These are phyloP conservation scores for Meriones psammophilus DNA, from an alignment of 2,797 vertebrate species.

Conservation along the genomic window DNA sequence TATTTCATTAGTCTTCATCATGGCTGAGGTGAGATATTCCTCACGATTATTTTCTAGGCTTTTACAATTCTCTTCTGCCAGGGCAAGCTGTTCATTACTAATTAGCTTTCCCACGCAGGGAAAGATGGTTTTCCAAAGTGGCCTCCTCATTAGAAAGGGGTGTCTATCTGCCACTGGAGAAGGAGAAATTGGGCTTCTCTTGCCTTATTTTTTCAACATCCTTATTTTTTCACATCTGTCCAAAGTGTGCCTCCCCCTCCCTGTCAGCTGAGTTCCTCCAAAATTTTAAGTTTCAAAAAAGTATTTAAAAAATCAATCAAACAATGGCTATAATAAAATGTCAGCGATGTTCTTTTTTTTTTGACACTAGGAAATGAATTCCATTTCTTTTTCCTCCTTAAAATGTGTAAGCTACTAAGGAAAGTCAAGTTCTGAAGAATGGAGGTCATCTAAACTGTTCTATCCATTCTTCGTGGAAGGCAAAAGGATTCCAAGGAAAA, in stretches of 20 bases:
- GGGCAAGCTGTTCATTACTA: slow-evolving; percentile 62
- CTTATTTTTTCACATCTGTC: background rate
- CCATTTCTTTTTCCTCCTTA: slow-evolving; percentile 18
- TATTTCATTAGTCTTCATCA: slow-evolving; percentile 72
- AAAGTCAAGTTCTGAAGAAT: slow-evolving; percentile 38
- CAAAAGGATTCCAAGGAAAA: background rate
- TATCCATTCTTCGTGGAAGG: background rate
- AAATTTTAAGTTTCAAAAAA: slow-evolving; percentile 52
- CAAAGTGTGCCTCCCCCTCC: background rate
- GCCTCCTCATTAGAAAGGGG: slow-evolving; percentile 16
- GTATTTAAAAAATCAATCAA: background rate
- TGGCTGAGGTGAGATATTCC: slow-evolving; percentile 51
- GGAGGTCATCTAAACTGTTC: background rate
- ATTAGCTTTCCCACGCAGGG: slow-evolving; percentile 52
- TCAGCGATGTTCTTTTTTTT: background rate
- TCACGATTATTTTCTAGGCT: slow-evolving; percentile 68
- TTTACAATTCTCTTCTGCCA: slow-evolving; percentile 59
- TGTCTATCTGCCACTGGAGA: background rate
- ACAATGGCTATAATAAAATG: slow-evolving; percentile 38
- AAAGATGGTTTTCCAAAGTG: slow-evolving; percentile 40
- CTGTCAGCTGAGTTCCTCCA: background rate
- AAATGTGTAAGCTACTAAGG: slow-evolving; percentile 39
- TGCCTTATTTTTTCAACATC: background rate
- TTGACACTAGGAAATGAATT: slow-evolving; percentile 54
- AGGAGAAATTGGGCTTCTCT: background rate